These are phyloP conservation scores for Meriones psammophilus DNA, from an alignment of 2,797 vertebrate species.

Conservation along the genomic window DNA sequence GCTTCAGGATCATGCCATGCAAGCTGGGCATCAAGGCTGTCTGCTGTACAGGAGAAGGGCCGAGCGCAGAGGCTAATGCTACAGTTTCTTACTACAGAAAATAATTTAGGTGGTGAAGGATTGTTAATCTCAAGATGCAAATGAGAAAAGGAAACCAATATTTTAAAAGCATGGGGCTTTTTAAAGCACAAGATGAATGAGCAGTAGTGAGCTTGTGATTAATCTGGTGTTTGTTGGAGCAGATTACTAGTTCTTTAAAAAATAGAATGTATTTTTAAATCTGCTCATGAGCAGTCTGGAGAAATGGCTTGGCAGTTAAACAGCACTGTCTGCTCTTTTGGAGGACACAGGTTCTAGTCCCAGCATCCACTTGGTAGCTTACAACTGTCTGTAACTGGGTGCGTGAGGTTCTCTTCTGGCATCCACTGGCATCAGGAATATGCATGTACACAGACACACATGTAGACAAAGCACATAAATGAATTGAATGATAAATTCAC, in stretches of 20 bases:
- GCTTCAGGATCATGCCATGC: neutral
- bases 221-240: neutral
- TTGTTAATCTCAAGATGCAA: constrained; percentile 2
- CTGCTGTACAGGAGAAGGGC: neutral
- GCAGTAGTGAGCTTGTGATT: neutral
- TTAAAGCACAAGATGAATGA: neutral
- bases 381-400: neutral
- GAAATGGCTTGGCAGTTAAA: neutral
- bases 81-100: neutral
- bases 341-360: neutral
- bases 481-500: neutral
- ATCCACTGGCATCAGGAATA: neutral
- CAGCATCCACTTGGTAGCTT: neutral
- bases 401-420: neutral
- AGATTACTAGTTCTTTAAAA: constrained; percentile 34
- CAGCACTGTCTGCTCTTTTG: neutral
- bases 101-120: neutral
- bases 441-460: neutral
- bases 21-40: neutral
- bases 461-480: neutral
- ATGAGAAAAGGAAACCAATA: neutral
- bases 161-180: neutral
- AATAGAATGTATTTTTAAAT: constrained; percentile 27
- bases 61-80: neutral
- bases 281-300: neutral